Evolutionary conservation across 2,113 vertebrate genomes (phyloP), one percentile per base, ranked within the genome.

Genomic region (Crotalus tigris): DNA sequence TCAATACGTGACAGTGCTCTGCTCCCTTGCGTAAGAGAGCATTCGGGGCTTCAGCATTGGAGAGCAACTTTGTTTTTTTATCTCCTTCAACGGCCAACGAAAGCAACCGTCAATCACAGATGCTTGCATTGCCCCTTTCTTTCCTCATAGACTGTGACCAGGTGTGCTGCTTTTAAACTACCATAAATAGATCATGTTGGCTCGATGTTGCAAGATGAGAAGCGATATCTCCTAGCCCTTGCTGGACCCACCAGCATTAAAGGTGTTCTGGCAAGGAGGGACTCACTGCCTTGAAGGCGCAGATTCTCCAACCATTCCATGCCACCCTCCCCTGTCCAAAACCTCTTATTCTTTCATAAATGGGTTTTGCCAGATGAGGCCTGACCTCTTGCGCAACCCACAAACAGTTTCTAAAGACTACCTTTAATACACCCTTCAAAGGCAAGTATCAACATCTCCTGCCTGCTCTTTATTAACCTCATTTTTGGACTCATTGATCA

Each of bases 141-240:
- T 26, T 85, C 29, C 87, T 86, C 44, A 85, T 29, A 7, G 0
- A 49, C 55, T 92, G 1, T 21, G 46, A 55, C 55, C 46, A 91
- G 19, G 61, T n/a, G 5, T 89, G 58, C 17, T 94, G 15, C 88
- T 89, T 94, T 58, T 75, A 92, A 94, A 44, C 81, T 75, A 39
- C 4, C 9, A 85, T 92, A 61, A 91, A n/a, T 2, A 39, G 9
- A 51, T 49, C 24, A 75, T 0, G 0, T 59, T 64, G 58, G 88
- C 49, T 87, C 51, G n/a, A 75, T 0, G 54, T 44, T 7, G 86
- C n/a, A 57, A 1, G 11, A 19, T 0, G 61, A 33, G 49, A 11
- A n/a, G 2, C 64, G 39, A 21, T 53, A 5, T 8, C 44, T 93
- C 69, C 61, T 2, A n/a, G 91, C 85, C 88, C 54, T 87, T 64